These are phyloP conservation scores for Listrodromus nycthemerus DNA, from an alignment of 2,888 invertebrate genomes.

Conservation along the genomic window DNA sequence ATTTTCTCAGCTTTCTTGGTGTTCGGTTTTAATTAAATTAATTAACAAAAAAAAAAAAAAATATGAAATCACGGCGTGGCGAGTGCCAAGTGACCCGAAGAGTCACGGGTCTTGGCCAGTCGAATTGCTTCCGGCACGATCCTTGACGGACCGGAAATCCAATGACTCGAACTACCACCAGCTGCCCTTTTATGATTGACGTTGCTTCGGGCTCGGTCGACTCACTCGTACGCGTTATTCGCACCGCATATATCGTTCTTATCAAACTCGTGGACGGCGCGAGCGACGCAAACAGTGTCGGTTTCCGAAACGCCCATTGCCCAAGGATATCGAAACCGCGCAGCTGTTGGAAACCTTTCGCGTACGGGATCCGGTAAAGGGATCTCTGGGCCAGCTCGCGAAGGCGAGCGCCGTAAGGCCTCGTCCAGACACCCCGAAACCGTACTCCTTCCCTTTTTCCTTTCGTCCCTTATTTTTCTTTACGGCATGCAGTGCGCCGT, in stretches of 20 bases:
- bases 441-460: conserved; percentile 49
- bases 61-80: conserved; percentile 31
- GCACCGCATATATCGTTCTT: not conserved
- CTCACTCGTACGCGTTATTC: too few relatives aligned
- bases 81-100: conserved; percentile 56
- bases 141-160: conserved; percentile 57
- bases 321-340: conserved; percentile 43
- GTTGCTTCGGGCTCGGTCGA: not conserved
- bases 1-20: too few relatives aligned
- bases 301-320: conserved; percentile 18
- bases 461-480: conserved; percentile 10
- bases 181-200: conserved; percentile 31
- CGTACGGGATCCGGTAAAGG: conserved; percentile 64
- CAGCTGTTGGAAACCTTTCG: conserved; percentile 66
- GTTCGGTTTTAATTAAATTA: not conserved
- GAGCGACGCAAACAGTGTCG: not conserved
- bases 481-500: not conserved
- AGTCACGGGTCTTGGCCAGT: conserved; percentile 51
- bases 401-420: conserved; percentile 11
- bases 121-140: conserved; percentile 61
- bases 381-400: conserved; percentile 38
- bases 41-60: conserved; percentile 34
- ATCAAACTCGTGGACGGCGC: not conserved
- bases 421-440: conserved; percentile 57
- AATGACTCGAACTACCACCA: conserved; percentile 41